Conservation (phyloP, 1,140 invertebrate species). For the Cephus cinctus region DNA sequence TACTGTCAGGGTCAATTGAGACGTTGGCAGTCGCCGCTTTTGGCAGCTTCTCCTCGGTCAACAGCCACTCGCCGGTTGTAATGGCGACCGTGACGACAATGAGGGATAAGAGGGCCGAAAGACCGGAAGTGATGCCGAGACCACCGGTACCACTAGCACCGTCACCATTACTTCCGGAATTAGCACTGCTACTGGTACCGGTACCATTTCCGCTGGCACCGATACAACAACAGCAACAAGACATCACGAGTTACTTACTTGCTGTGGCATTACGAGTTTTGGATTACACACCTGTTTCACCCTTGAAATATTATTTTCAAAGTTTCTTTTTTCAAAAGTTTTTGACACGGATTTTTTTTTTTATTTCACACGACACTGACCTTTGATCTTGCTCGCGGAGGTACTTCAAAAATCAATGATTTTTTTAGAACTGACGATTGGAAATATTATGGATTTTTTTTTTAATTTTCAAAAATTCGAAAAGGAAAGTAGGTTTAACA, state of each 20-base stretch:
- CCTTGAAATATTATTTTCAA: too few species aligned
- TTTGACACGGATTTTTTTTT: too few species aligned
- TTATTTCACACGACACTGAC: too few species aligned
- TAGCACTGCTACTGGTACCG: too few species aligned
- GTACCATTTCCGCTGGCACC: constrained; percentile 18
- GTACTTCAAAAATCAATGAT: too few species aligned
- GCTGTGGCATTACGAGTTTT: not conserved
- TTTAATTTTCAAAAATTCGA: too few species aligned
- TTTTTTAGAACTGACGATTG: too few species aligned
- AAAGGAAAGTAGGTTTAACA: too few species aligned
- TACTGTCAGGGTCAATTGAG: constrained; percentile 42
- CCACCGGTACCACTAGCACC: constrained; percentile 21
- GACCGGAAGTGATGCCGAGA: constrained; percentile 38
- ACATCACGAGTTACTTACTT: constrained; percentile 35
- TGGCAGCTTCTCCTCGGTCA: constrained; percentile 61
- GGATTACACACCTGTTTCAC: constrained; percentile 20
- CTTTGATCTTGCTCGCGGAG: too few species aligned
- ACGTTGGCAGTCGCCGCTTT: constrained; percentile 45
- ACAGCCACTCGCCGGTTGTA: constrained; percentile 60
- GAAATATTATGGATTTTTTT: too few species aligned
- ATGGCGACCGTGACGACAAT: constrained; percentile 58
- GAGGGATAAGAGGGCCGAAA: constrained; percentile 58
- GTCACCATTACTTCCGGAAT: constrained; percentile 11
- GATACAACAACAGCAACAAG: constrained; percentile 40
- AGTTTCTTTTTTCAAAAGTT: too few species aligned